Evolutionary conservation across 2,888 invertebrate genomes (phyloP).

Genomic region (Beris chalybata): DNA sequence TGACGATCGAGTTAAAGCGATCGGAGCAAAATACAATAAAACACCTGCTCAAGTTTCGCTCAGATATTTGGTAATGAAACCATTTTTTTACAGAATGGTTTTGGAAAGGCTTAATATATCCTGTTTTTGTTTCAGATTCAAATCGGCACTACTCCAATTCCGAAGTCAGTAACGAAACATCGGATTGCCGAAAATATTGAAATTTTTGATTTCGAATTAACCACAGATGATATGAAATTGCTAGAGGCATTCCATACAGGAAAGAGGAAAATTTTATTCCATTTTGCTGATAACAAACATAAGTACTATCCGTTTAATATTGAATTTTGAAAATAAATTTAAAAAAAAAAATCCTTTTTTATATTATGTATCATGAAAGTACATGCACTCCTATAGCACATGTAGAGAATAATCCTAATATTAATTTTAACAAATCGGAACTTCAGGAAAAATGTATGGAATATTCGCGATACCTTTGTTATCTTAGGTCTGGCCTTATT

Average conservation of each 20-base stretch:
- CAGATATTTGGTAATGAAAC: conserved; percentile 63
- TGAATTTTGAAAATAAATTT: conserved; percentile 43
- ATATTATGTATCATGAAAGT: no score
- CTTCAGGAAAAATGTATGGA: no score
- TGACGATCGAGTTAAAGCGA: conserved; percentile 59
- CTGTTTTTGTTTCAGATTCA: conserved; percentile 56
- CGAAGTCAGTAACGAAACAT: conserved; percentile 61
- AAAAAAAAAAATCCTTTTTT: no score
- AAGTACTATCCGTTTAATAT: conserved; percentile 51
- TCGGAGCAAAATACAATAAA: conserved; percentile 66
- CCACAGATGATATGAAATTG: conserved; percentile 57
- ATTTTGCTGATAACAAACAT: conserved; percentile 48
- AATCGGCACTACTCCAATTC: conserved; percentile 60
- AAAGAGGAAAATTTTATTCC: conserved; percentile 46
- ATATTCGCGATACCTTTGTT: no score
- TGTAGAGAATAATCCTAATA: no score
- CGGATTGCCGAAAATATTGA: conserved; percentile 61
- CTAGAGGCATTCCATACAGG: conserved; percentile 59
- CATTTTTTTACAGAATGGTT: conserved; percentile 56
- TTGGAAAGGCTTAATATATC: background rate
- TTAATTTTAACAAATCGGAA: no score
- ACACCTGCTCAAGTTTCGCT: conserved; percentile 65
- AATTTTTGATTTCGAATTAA: conserved; percentile 62
- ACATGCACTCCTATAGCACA: no score
- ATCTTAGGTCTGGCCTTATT: no score